Evolutionary conservation across 2,888 invertebrate genomes (phyloP).

Genomic region (Drosophila colorata): DNA sequence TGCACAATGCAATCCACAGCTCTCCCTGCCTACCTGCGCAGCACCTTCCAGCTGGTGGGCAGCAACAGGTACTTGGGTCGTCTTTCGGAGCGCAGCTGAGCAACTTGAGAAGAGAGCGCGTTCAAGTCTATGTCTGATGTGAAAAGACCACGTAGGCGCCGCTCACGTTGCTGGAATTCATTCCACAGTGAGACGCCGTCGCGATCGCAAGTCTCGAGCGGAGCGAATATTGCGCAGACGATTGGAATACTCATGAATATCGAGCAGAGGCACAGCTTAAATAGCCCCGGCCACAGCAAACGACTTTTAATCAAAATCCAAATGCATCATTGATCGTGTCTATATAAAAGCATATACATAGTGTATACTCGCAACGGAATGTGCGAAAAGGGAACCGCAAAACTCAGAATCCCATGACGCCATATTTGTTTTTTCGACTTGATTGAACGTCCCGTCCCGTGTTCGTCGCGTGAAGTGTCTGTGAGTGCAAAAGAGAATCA

Average conservation of each 20-base stretch:
- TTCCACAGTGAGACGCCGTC: constrained; percentile 79
- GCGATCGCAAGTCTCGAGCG: constrained; percentile 75
- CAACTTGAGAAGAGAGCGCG: constrained; percentile 22
- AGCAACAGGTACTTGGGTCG: constrained; percentile 53
- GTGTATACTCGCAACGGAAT: constrained; percentile 31
- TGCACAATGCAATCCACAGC: constrained; percentile 47
- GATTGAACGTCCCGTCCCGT: constrained; percentile 44
- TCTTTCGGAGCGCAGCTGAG: constrained; percentile 36
- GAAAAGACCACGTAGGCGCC: constrained; percentile 64
- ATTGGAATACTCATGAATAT: constrained; percentile 10
- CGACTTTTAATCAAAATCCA: constrained; percentile 33
- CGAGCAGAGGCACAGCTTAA: constrained; percentile 23
- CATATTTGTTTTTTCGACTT: constrained; percentile 78
- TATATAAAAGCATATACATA: background rate
- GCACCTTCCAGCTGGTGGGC: constrained; percentile 46
- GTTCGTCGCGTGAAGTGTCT: constrained; percentile 43
- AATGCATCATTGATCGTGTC: constrained; percentile 14
- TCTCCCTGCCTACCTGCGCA: constrained; percentile 30
- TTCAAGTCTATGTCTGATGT: constrained; percentile 4
- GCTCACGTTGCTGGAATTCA: constrained; percentile 63
- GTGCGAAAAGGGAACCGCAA: constrained; percentile 58
- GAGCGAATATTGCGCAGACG: constrained; percentile 17
- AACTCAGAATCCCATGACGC: constrained; percentile 70
- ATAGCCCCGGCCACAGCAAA: constrained; percentile 24
- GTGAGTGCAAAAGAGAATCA: constrained; percentile 40